Base-by-base conservation (phyloP, 2,113 vertebrate species). In the Aleadryas rufinucha region DNA sequence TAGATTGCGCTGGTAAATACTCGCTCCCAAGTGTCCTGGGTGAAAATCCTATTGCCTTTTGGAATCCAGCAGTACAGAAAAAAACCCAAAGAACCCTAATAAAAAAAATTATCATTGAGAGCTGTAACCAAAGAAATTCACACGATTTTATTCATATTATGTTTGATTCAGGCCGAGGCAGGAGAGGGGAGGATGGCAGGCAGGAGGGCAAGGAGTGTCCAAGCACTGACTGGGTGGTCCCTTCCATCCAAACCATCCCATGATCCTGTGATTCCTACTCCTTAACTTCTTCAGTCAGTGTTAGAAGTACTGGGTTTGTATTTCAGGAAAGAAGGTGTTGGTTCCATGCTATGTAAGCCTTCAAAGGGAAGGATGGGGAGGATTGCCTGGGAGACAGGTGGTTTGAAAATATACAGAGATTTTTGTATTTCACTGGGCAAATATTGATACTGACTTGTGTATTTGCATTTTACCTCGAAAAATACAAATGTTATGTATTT, bases 11-110 rank as follows among this genome's bases (percentile, higher is more conserved):
- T 35, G 44, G 83, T 79, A 69, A 91, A 91, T 81, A 16, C 47
- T 94, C 37, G 44, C 11, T 92, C 37, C 81, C 65, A 85, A 91
- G 93, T 24, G 50, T 86, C 57, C 81, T 82, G 70, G 14, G 18
- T 87, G 74, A 49, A 89, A 89, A 87, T 49, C 0, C 0, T 21
- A 2, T 35, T 44, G 61, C 23, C 21, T 92, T 90, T 84, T 81
- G 76, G 44, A 59, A 64, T 44, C 26, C 41, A 76, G 21, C 21
- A 23, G 39, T 20, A 26, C 4, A 26, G 31, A 41, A 60, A 63
- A 74, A 31, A 2, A 4, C 35, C 11, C 8, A 3, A 3, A 16
- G 30, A 52, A 3, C 4, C 27, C 10, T 10, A 5, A 42, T 50
- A 59, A 50, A 22, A 17, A 7, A 5, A 68, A 3, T 31, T 16